phyloP scores from a whole-genome alignment of 2,888 invertebrate genomes.

The Erebia aethiops region DNA sequence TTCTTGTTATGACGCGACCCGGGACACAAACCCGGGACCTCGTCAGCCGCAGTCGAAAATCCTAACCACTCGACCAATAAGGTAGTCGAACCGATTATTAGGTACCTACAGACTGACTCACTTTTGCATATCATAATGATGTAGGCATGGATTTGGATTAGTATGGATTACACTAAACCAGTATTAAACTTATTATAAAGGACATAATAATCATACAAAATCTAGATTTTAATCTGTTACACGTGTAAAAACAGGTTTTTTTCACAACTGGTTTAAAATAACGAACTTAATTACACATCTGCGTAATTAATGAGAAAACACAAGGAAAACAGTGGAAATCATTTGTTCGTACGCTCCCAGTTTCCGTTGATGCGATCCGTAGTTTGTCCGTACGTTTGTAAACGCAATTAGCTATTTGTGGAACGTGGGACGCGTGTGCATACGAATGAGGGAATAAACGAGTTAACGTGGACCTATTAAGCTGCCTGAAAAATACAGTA shows the following conservation, averaged over 20 bases:
- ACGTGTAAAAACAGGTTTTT: conserved; percentile 4
- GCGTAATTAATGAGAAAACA: conserved; percentile 2
- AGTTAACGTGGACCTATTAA: conserved; percentile 19
- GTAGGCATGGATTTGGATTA: too few species aligned
- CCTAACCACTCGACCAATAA: too few species aligned
- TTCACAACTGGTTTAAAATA: conserved; percentile 3
- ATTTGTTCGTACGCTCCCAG: too few species aligned
- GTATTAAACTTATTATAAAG: background rate
- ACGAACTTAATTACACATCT: background rate
- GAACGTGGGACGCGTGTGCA: conserved; percentile 27
- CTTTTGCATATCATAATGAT: too few species aligned
- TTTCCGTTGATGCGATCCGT: background rate
- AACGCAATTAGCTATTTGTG: conserved; percentile 33
- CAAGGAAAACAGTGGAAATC: conserved; percentile 3
- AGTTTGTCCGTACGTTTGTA: conserved; percentile 22
- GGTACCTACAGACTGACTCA: too few species aligned
- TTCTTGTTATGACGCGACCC: too few species aligned
- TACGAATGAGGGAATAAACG: conserved; percentile 28
- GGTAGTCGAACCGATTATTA: too few species aligned
- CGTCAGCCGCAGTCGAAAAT: too few species aligned
- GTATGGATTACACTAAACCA: too few species aligned
- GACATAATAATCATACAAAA: background rate
- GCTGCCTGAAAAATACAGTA: background rate
- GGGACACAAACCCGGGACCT: too few species aligned
- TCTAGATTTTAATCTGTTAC: background rate